These are phyloP conservation scores for Molanna angustata DNA, from an alignment of 2,888 invertebrate species.

Conservation along the genomic window DNA sequence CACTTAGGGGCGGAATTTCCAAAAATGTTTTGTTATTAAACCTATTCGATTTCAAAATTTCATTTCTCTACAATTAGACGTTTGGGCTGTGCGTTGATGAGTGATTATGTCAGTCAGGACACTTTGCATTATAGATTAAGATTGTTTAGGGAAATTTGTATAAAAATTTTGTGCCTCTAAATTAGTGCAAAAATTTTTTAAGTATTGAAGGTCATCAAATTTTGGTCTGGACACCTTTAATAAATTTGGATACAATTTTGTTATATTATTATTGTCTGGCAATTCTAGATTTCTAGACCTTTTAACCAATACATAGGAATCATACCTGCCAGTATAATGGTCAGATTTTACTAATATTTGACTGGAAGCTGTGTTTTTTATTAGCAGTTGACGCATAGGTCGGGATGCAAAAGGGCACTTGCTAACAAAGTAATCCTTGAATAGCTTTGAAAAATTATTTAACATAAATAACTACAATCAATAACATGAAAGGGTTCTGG, in stretches of 20 bases:
- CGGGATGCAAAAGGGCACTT: too few relatives aligned
- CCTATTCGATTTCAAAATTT: too few relatives aligned
- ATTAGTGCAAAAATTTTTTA: neutral
- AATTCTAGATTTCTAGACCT: neutral
- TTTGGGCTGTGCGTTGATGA: too few relatives aligned
- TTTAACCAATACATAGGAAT: neutral
- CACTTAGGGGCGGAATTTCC: too few relatives aligned
- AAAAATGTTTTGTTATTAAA: too few relatives aligned
- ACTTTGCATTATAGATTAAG: neutral
- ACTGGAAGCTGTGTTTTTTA: neutral
- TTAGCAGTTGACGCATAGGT: too few relatives aligned
- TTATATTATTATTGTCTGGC: neutral
- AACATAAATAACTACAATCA: too few relatives aligned
- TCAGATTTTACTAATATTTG: neutral
- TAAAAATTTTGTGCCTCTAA: neutral
- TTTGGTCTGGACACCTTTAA: neutral
- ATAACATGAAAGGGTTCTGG: neutral
- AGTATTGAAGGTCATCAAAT: neutral
- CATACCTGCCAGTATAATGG: neutral
- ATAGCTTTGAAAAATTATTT: too few relatives aligned
- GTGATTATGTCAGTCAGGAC: too few relatives aligned
- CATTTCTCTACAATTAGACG: too few relatives aligned
- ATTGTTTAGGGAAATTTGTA: neutral
- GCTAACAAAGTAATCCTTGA: too few relatives aligned
- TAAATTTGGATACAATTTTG: neutral